Evolutionary conservation across 2,888 invertebrate species (phyloP), one percentile per base, ranked within the genome.

Genomic region (Scaptodrosophila latifasciaeformis): DNA sequence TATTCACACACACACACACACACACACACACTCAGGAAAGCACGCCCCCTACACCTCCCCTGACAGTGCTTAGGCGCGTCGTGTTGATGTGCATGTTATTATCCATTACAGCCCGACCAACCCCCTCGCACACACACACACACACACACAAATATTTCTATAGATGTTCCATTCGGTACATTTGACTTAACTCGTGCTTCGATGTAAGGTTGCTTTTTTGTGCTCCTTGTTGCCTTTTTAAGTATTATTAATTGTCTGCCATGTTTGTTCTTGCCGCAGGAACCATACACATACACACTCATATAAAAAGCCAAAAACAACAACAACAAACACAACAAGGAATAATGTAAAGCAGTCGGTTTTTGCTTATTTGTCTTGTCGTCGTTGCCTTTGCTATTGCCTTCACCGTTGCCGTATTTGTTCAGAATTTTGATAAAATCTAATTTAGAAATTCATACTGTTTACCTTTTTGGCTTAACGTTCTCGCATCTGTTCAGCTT

Each of bases 221-320:
- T 3, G 24, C 24, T 24, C 24, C 24, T 24, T 55, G 49, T 62
- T 75, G 63, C 69, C 67, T 64, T 78, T 77, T 81, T 81, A 79
- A 76, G 77, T 65, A 77, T 81, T 81, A 79, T 81, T 81, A 77
- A 77, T 77, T 81, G 76, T 78, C 65, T 81, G 62, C 64, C 79
- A 61, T 69, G 69, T 60, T 61, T 59, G 62, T 54, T 45, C 58
- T 54, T 59, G 70, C 70, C 80, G 52, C 76, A 68, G 72, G 72
- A 75, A 3, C 24, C 7, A 24, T 7, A 24, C 24, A 24, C 24
- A 24, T 24, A 24, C 24, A 24, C 24, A 24, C 24, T 3, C 24
- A 24, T 7, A 24, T 7, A 24, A 3, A 24, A 5, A 7, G 24
- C 24, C n/a, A n/a, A 24, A 24, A 3, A 24, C 24, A 24, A 24